These are phyloP conservation scores for Tyrophagus putrescentiae DNA, from an alignment of 1,140 invertebrate species.

Conservation along the genomic window DNA sequence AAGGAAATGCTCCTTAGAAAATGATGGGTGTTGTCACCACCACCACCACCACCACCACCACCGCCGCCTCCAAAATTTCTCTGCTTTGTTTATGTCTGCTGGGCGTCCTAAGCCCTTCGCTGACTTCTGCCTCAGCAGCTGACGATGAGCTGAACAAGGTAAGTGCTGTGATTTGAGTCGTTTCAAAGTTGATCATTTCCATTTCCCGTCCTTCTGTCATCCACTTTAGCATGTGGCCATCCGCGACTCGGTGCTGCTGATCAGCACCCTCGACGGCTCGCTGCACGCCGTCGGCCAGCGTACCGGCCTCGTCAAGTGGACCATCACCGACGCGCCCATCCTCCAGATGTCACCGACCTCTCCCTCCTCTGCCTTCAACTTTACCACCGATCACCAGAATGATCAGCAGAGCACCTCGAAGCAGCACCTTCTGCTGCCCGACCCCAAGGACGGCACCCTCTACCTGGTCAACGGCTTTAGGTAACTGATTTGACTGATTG, in stretches of 20 bases:
- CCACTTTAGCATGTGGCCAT: conserved; percentile 20
- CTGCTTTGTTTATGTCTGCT: too few relatives aligned
- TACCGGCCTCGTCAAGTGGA: conserved; percentile 72
- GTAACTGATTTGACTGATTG: conserved; percentile 27
- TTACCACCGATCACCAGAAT: too few relatives aligned
- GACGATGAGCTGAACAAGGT: conserved; percentile 1
- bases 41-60: too few relatives aligned
- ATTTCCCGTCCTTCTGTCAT: background rate
- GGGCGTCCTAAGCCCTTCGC: too few relatives aligned
- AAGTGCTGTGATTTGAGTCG: background rate
- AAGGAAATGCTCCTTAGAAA: too few relatives aligned
- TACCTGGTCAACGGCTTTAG: conserved; percentile 60
- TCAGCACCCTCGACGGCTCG: conserved; percentile 78
- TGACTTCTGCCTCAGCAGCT: background rate
- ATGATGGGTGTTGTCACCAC: too few relatives aligned
- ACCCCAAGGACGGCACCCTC: conserved; percentile 87
- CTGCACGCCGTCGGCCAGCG: conserved; percentile 66
- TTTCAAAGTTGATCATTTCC: background rate
- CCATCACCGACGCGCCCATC: conserved; percentile 54
- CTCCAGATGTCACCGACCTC: conserved; percentile 33
- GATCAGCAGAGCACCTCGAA: background rate
- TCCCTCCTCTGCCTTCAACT: too few relatives aligned
- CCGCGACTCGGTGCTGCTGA: conserved; percentile 42
- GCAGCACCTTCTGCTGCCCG: conserved; percentile 67
- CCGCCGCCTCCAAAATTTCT: too few relatives aligned